phyloP scores from a whole-genome alignment of 2,888 invertebrate genomes.

The Phania funesta region DNA sequence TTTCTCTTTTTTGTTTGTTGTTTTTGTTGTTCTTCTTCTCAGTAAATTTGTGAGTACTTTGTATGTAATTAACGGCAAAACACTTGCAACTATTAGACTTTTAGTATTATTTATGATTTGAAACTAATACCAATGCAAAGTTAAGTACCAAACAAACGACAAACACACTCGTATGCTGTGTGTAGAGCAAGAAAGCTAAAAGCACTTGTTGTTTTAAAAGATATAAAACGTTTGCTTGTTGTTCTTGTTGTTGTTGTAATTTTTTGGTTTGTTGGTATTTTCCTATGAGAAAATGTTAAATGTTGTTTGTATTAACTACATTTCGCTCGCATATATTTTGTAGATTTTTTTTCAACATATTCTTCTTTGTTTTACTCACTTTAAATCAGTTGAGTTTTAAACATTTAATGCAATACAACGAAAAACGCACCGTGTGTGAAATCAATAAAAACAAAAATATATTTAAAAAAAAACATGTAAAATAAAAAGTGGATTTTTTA shows the following conservation, averaged over 20 bases:
- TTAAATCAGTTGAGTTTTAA: conserved; percentile 78
- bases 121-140: not conserved
- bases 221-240: conserved; percentile 4
- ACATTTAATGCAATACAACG: conserved; percentile 77
- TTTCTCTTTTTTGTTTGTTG: conserved; percentile 6
- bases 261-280: conserved; percentile 14
- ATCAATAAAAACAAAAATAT: conserved; percentile 12
- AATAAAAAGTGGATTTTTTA: conserved; percentile 17
- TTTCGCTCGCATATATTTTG: conserved; percentile 15
- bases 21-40: not conserved
- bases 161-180: not conserved
- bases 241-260: not conserved
- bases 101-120: not conserved
- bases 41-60: not conserved
- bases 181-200: conserved; percentile 5
- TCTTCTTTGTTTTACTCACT: conserved; percentile 69
- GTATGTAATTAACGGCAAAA: conserved; percentile 3
- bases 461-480: conserved; percentile 32
- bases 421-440: conserved; percentile 69
- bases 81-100: not conserved
- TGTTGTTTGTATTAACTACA: conserved; percentile 16
- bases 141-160: not conserved
- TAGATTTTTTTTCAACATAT: conserved; percentile 32
- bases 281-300: conserved; percentile 52
- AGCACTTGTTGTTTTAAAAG: conserved; percentile 61